Evolutionary conservation across 2,888 invertebrate genomes (phyloP).

Genomic region (Drosophila hamatofila): DNA sequence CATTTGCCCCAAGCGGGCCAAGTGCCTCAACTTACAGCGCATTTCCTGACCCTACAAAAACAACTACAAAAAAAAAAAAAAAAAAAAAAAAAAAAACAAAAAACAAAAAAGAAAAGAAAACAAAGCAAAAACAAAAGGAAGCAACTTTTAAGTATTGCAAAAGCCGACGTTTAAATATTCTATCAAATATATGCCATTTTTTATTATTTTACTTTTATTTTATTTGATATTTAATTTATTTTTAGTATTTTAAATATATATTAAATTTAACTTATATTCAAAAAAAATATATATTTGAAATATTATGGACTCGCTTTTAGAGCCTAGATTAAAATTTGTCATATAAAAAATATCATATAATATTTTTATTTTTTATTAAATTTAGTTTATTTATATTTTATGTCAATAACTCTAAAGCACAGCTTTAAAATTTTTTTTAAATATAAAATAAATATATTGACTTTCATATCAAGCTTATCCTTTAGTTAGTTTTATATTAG

Average conservation of each 20-base stretch:
- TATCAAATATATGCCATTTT: not conserved
- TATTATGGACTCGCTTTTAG: not conserved
- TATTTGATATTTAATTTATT: too few relatives aligned
- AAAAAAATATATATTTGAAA: not conserved
- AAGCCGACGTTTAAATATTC: not conserved
- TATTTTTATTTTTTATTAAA: not conserved
- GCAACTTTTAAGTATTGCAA: not conserved
- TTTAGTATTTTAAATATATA: not conserved
- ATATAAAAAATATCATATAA: not conserved
- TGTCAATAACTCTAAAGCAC: too few relatives aligned
- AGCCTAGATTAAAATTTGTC: not conserved
- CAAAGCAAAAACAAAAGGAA: constrained; percentile 3
- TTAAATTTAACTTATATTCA: too few relatives aligned
- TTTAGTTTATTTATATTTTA: not conserved
- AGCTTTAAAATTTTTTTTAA: not conserved
- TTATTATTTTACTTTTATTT: not conserved
- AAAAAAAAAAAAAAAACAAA: constrained; percentile 35
- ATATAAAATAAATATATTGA: too few relatives aligned
- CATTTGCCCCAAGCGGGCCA: constrained; percentile 53
- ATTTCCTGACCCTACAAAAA: constrained; percentile 57
- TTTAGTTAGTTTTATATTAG: too few relatives aligned
- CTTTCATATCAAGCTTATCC: too few relatives aligned
- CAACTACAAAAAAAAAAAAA: constrained; percentile 16
- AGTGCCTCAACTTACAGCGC: constrained; percentile 63
- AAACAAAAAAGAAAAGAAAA: too few relatives aligned